phyloP scores from a whole-genome alignment of 2,113 vertebrate species.

The Chionomys nivalis region DNA sequence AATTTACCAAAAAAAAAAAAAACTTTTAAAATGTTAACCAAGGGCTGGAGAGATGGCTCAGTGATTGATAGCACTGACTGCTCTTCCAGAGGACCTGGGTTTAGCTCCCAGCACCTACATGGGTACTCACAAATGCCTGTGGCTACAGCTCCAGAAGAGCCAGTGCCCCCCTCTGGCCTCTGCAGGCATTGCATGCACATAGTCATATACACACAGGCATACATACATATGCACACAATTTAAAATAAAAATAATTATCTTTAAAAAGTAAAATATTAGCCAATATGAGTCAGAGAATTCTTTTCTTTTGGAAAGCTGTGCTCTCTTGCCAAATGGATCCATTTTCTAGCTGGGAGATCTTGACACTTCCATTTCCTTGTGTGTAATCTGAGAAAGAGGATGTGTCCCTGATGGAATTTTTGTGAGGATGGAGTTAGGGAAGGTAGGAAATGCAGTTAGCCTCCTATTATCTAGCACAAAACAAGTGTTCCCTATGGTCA shows the following conservation, averaged over 20 bases:
- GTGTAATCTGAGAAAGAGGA: neutral
- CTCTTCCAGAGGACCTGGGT: neutral
- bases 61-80: neutral
- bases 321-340: neutral
- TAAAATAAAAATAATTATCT: neutral
- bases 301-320: neutral
- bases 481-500: neutral
- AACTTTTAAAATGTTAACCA: neutral
- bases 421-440: neutral
- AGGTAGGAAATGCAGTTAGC: neutral
- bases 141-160: neutral
- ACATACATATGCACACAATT: neutral
- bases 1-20: neutral
- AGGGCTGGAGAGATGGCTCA: neutral
- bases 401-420: neutral
- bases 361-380: neutral
- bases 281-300: neutral
- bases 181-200: neutral
- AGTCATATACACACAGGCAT: neutral
- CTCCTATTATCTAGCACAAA: neutral
- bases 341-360: neutral
- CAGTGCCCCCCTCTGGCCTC: neutral
- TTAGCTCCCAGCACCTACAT: neutral
- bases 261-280: neutral
- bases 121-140: neutral